Conservation (phyloP, 2,113 vertebrate species). For the Trinectes maculatus region DNA sequence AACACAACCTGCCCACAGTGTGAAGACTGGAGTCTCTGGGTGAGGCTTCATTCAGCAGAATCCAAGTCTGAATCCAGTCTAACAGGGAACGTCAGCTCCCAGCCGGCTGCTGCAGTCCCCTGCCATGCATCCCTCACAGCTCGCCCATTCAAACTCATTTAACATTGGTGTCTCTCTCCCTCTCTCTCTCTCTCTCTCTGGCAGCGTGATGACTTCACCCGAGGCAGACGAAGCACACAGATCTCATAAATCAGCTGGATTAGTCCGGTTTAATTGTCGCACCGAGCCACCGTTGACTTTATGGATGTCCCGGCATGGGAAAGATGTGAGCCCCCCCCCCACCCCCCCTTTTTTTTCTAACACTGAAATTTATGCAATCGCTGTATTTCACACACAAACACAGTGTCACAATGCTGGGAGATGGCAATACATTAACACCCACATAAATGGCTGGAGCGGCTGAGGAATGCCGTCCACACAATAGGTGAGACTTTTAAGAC, state of each 20-base stretch:
- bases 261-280: conserved; percentile 76
- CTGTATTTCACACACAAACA: conserved; percentile 70
- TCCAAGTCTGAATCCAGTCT: conserved; percentile 53
- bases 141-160: conserved; percentile 66
- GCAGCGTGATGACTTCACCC: conserved; percentile 68
- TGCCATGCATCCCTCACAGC: conserved; percentile 60
- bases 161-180: conserved; percentile 51
- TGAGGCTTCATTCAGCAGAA: conserved; percentile 65
- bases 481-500: conserved; percentile 79
- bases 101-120: conserved; percentile 58
- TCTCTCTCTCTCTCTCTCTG: conserved; percentile 61
- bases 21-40: conserved; percentile 46
- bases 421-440: conserved; percentile 75
- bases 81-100: conserved; percentile 43
- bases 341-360: background rate
- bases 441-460: conserved; percentile 66
- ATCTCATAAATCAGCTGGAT: conserved; percentile 78
- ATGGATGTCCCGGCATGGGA: conserved; percentile 71
- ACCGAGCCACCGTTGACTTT: conserved; percentile 68
- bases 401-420: conserved; percentile 64
- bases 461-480: conserved; percentile 73
- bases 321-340: conserved; percentile 30
- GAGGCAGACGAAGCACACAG: conserved; percentile 49
- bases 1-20: background rate
- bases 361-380: conserved; percentile 76